Conservation (phyloP, 2,888 invertebrate species). For the Syrista parreyssii region DNA sequence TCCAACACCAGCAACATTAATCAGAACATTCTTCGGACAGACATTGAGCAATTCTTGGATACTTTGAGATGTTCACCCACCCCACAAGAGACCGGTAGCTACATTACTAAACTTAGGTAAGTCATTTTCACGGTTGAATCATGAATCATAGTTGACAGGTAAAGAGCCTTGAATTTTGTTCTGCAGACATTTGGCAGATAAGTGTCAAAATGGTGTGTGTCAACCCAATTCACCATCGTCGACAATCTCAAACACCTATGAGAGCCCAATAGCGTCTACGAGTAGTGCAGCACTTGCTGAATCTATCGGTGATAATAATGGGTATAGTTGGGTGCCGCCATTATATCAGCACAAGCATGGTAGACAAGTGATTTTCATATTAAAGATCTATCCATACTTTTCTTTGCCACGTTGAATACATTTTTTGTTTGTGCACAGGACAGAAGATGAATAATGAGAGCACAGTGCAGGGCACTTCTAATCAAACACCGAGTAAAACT, state of each 20-base stretch:
- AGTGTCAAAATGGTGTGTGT: conserved; percentile 33
- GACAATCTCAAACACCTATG: conserved; percentile 37
- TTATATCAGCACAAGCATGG: conserved; percentile 56
- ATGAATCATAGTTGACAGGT: background rate
- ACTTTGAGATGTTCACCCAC: conserved; percentile 45
- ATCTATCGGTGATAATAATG: conserved; percentile 46
- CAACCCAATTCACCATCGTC: conserved; percentile 34
- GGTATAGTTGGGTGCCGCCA: conserved; percentile 58
- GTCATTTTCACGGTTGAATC: background rate
- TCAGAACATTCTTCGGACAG: conserved; percentile 42
- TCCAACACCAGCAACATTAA: conserved; percentile 33
- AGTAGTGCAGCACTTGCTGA: conserved; percentile 31
- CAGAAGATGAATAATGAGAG: conserved; percentile 46
- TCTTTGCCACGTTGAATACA: background rate
- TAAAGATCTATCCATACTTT: background rate
- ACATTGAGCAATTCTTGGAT: conserved; percentile 52
- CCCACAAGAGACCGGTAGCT: conserved; percentile 38
- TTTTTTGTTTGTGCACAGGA: conserved; percentile 28
- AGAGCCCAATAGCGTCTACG: conserved; percentile 20
- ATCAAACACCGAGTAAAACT: conserved; percentile 39
- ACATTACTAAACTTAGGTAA: conserved; percentile 47
- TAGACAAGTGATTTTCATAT: conserved; percentile 11
- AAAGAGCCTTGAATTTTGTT: background rate
- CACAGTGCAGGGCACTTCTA: conserved; percentile 36
- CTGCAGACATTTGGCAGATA: conserved; percentile 44